Evolutionary conservation across 2,113 vertebrate species (phyloP).

Genomic region (Saccopteryx bilineata): DNA sequence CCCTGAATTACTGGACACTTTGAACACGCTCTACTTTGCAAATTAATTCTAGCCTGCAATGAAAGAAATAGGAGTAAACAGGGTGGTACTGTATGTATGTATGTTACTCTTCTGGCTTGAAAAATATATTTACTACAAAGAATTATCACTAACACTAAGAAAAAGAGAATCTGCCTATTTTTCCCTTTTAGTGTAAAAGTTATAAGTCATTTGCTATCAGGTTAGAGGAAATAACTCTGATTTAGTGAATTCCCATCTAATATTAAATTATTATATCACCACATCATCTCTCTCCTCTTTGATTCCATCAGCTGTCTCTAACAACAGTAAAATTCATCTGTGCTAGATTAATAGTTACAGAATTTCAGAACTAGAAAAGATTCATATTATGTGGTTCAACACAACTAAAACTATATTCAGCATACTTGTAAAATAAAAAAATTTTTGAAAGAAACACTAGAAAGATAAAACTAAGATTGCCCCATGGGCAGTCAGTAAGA

Average conservation of each 20-base stretch:
- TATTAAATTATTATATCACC: not conserved
- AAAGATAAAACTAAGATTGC: slow-evolving; percentile 18
- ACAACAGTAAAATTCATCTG: slow-evolving; percentile 27
- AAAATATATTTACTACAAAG: not conserved
- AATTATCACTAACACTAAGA: not conserved
- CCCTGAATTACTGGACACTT: not conserved
- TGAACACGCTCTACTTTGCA: not conserved
- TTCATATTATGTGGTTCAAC: not conserved
- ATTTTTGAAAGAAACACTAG: slow-evolving; percentile 33
- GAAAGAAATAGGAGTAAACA: not conserved
- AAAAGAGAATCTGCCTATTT: slow-evolving; percentile 6
- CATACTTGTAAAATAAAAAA: not conserved
- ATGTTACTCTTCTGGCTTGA: not conserved
- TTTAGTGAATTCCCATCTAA: slow-evolving; percentile 1
- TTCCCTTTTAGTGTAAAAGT: not conserved
- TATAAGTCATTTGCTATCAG: not conserved
- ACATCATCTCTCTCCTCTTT: not conserved
- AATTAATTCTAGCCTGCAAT: slow-evolving; percentile 28
- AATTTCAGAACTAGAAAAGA: slow-evolving; percentile 46
- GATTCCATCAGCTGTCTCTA: not conserved
- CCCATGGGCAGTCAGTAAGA: slow-evolving; percentile 5
- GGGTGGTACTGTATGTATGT: not conserved
- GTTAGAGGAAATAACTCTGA: slow-evolving; percentile 11
- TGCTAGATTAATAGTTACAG: not conserved
- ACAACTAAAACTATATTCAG: slow-evolving; percentile 32